Conservation (phyloP, 2,113 vertebrate genomes). For the Synchiropus splendidus region DNA sequence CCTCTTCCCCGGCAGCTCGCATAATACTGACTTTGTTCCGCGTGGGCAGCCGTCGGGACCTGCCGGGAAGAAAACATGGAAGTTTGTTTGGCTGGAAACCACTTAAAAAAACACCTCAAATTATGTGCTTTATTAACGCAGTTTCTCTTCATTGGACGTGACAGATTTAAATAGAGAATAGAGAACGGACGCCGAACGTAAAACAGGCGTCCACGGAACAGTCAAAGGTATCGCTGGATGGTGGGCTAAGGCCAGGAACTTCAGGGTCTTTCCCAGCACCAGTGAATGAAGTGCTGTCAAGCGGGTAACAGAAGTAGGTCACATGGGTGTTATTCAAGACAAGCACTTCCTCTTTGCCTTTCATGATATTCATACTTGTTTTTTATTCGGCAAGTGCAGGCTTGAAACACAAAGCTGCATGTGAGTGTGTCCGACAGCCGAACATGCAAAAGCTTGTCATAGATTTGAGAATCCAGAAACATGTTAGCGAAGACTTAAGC, state of each 20-base stretch:
- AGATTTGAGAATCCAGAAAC: constrained; percentile 23
- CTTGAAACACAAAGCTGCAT: constrained; percentile 10
- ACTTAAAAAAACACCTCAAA: too few species aligned
- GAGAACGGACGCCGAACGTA: too few species aligned
- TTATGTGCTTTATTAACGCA: too few species aligned
- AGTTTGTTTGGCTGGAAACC: too few species aligned
- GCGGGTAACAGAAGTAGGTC: constrained; percentile 36
- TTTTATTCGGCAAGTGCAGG: constrained; percentile 10
- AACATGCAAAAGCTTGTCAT: constrained; percentile 10
- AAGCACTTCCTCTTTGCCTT: constrained; percentile 25
- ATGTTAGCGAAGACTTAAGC: constrained; percentile 18
- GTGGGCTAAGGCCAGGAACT: neutral
- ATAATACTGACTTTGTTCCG: too few species aligned
- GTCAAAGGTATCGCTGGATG: too few species aligned
- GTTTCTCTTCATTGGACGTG: too few species aligned
- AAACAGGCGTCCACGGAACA: too few species aligned
- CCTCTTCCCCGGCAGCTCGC: too few species aligned
- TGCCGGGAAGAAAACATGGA: too few species aligned
- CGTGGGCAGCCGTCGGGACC: too few species aligned
- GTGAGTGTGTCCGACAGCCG: constrained; percentile 4
- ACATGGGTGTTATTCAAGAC: constrained; percentile 37
- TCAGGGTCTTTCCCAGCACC: neutral
- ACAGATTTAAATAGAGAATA: too few species aligned
- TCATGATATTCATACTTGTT: constrained; percentile 22
- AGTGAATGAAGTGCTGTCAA: constrained; percentile 34